Conservation (phyloP, 2,888 invertebrate species). For the Sthenelais limicola region DNA sequence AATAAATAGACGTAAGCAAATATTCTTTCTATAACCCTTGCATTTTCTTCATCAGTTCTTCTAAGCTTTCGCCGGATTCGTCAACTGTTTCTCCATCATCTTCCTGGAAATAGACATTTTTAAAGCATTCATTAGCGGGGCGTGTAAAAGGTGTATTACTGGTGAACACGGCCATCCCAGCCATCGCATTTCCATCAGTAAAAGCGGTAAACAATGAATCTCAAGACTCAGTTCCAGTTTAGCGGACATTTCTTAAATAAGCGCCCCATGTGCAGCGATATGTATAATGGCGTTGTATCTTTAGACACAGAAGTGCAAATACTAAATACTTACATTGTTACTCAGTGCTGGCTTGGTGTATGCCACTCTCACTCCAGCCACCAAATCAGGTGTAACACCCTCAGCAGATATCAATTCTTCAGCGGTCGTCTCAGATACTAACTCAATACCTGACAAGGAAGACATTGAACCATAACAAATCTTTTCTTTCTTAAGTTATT, state of each 20-base stretch:
- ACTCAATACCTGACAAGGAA: conserved; percentile 68
- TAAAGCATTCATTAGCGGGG: not conserved
- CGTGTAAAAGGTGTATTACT: no score
- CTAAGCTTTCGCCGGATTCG: conserved; percentile 78
- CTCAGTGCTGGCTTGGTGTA: conserved; percentile 78
- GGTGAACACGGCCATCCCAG: no score
- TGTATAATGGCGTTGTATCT: no score
- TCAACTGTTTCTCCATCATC: conserved; percentile 53
- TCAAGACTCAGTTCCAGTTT: not conserved
- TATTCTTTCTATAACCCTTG: conserved; percentile 81
- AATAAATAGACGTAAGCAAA: conserved; percentile 27
- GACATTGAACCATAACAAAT: not conserved
- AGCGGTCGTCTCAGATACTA: conserved; percentile 81
- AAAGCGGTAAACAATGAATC: no score
- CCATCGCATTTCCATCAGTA: no score
- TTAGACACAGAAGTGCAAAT: no score
- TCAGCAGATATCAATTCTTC: conserved; percentile 71
- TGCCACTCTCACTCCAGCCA: conserved; percentile 79
- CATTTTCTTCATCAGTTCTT: conserved; percentile 94
- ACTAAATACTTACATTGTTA: conserved; percentile 2
- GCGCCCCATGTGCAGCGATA: not conserved
- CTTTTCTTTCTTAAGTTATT: not conserved
- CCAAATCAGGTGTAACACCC: conserved; percentile 67
- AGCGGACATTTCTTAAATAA: not conserved
- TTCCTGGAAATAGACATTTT: not conserved